These are phyloP conservation scores for Tipula vernalis DNA, from an alignment of 2,888 invertebrate species.

Conservation along the genomic window DNA sequence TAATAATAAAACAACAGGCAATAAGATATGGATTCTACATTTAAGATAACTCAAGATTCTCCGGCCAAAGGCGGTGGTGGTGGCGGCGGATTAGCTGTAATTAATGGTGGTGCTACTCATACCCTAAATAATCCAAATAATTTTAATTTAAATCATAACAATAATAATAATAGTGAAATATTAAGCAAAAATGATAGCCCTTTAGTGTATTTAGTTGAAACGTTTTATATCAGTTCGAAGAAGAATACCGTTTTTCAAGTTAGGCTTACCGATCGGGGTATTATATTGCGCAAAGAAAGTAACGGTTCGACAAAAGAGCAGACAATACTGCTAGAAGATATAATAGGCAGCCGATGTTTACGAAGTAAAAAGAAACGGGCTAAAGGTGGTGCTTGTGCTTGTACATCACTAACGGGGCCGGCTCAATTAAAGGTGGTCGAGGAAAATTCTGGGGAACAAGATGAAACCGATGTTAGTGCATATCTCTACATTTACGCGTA, in stretches of 20 bases:
- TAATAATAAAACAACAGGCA: background rate
- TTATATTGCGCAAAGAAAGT: constrained; percentile 61
- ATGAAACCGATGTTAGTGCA: constrained; percentile 65
- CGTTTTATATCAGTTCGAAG: constrained; percentile 73
- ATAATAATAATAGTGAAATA: background rate
- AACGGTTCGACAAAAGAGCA: constrained; percentile 62
- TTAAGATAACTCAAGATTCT: background rate
- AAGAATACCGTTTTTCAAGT: constrained; percentile 72
- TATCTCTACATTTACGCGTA: constrained; percentile 79
- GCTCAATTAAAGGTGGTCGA: constrained; percentile 54
- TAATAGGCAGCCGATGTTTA: constrained; percentile 72
- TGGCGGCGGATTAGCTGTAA: background rate
- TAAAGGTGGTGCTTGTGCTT: constrained; percentile 55
- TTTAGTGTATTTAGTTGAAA: constrained; percentile 56
- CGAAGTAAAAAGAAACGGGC: constrained; percentile 57
- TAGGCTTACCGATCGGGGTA: constrained; percentile 58
- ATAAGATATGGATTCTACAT: background rate
- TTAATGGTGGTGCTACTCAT: background rate
- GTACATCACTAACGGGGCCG: constrained; percentile 45
- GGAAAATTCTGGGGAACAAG: constrained; percentile 53
- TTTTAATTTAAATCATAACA: background rate
- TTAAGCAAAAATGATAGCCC: background rate
- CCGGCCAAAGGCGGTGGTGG: background rate
- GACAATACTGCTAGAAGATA: constrained; percentile 58
- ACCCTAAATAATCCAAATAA: background rate